phyloP scores from a whole-genome alignment of 2,797 vertebrate species.

The Rhinichthys osculus region DNA sequence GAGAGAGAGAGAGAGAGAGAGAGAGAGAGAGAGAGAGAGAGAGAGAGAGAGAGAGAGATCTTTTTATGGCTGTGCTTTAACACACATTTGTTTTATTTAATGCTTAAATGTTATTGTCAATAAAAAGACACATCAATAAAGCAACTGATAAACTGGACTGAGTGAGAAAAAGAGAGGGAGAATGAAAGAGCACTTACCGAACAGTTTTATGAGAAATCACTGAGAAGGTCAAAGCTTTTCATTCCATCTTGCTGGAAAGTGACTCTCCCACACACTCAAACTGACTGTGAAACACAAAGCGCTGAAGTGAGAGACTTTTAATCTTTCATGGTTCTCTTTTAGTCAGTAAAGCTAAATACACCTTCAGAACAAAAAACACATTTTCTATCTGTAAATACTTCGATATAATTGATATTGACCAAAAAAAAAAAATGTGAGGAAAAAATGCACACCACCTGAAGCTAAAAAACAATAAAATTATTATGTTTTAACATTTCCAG shows the following conservation, averaged over 20 bases:
- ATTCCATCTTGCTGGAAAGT: slow-evolving; percentile 52
- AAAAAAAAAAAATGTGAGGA: background rate
- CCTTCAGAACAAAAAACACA: background rate
- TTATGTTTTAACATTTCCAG: background rate
- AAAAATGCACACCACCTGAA: background rate
- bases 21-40: background rate
- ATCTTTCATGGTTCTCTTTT: slow-evolving; percentile 7
- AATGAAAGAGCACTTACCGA: slow-evolving; percentile 47
- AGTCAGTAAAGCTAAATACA: slow-evolving; percentile 27
- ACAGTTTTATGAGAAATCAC: slow-evolving; percentile 52
- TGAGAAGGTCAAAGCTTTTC: slow-evolving; percentile 62
- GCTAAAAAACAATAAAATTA: background rate
- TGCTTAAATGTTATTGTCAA: slow-evolving; percentile 23
- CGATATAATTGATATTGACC: background rate
- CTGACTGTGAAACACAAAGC: slow-evolving; percentile 32
- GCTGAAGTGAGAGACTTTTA: background rate
- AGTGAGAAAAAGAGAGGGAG: slow-evolving; percentile 11
- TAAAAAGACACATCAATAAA: slow-evolving; percentile 32
- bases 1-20: background rate
- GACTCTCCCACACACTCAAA: slow-evolving; percentile 49
- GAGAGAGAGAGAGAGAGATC: background rate
- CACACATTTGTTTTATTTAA: slow-evolving; percentile 28
- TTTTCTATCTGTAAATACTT: background rate
- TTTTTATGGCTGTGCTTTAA: background rate
- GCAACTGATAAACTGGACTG: slow-evolving; percentile 26